Evolutionary conservation across 23 tunicate species (phyloP).

Genomic region (Halocynthia roretzi): DNA sequence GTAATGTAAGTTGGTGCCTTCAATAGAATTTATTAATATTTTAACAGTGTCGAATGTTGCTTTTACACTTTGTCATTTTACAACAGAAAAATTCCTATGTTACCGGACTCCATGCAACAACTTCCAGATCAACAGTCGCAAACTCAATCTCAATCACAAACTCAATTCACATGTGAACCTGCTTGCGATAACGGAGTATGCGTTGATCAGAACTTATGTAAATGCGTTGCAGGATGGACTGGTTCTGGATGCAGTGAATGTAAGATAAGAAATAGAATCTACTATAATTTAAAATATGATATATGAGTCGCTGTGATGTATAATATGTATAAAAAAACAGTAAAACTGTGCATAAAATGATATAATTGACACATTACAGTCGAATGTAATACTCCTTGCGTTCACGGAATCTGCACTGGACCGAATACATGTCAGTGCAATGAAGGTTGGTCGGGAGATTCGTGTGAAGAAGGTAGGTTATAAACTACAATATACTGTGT

Average conservation of each 20-base stretch:
- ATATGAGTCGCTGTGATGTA: neutral
- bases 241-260: slow-evolving; percentile 52
- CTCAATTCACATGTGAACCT: slow-evolving; percentile 7
- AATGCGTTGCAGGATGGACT: slow-evolving; percentile 65
- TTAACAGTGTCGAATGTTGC: neutral
- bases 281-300: neutral
- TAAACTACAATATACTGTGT: neutral
- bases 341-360: neutral
- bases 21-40: neutral
- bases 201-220: slow-evolving; percentile 37
- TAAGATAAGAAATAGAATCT: slow-evolving; percentile 9
- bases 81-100: slow-evolving; percentile 43
- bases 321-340: neutral
- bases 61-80: neutral
- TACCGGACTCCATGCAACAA: slow-evolving; percentile 43
- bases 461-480: slow-evolving; percentile 46
- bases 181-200: slow-evolving; percentile 44
- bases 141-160: slow-evolving; percentile 1
- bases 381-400: slow-evolving; percentile 2
- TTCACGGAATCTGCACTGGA: slow-evolving; percentile 16
- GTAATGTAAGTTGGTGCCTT: slow-evolving; percentile 7
- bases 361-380: neutral
- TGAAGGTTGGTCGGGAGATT: slow-evolving; percentile 62
- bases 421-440: slow-evolving; percentile 14
- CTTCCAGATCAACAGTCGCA: slow-evolving; percentile 60